Base-by-base conservation (phyloP, 2,113 vertebrate species). In the Psophia crepitans region DNA sequence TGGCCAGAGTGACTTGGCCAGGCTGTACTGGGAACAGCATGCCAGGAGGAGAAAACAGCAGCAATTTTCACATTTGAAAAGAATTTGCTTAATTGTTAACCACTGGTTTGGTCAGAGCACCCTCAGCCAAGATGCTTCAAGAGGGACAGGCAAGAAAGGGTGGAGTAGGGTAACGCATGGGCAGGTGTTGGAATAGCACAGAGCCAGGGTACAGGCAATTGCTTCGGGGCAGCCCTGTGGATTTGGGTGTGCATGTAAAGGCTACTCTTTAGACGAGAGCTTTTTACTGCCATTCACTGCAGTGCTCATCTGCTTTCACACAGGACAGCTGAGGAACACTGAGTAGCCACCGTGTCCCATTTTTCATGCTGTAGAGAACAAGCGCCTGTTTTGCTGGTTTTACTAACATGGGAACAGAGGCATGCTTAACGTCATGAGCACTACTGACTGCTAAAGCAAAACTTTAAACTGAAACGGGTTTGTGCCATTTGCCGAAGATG, bases 161-260 rank as follows among this genome's bases (percentile, higher is more conserved):
- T 0, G 30, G 24, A 48, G 30, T 9, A 63, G 23, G 24, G 27
- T 46, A 64, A 56, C 8, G n/a, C n/a, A 43, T 0, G 0, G 43
- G 14, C 18, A 68, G 35, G 11, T 24, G 21, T 18, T 23, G 56
- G 27, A 53, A 39, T 1, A 61, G 48, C 41, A 73, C 12, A 35
- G 60, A 35, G 19, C 10, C 4, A 51, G 33, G 20, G 28, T 7
- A n/a, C 18, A 64, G 27, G 33, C 30, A 43, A 54, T 2, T 16
- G 27, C 58, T 20, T 79, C 43, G 48, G 48, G 46, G 46, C 19
- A 82, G 56, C 20, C 21, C 46, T 53, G 27, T 2, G 27, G 43
- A 54, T 49, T 8, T 37, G 27, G 19, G 15, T 11, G 27, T 32
- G 21, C 1, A 2, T 8, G 16, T 32, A 20, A 48, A 22, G 16